A percentile compares a stretch with the other conserved stretches of the same genome.
Evolutionary conservation across 2,888 invertebrate genomes (phyloP).

Genomic region (Drosophila algonquin): DNA sequence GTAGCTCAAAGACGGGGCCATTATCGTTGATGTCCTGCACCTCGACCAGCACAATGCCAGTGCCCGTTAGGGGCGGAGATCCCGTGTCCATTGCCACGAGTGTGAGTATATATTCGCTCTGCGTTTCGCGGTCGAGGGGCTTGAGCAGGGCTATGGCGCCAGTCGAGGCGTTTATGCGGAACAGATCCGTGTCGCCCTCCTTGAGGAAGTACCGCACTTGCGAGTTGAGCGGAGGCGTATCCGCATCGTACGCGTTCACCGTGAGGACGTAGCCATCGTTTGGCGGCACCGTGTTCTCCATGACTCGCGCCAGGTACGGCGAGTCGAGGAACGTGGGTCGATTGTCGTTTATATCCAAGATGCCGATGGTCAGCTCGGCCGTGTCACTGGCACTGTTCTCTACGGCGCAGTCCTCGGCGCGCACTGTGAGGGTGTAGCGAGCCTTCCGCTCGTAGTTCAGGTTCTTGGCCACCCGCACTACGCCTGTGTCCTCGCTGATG

Average conservation of each 20-base stretch:
- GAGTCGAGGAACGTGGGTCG: slow-evolving; percentile 96
- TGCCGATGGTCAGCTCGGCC: slow-evolving; percentile 91
- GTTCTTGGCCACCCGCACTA: slow-evolving; percentile 95
- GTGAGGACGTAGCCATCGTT: slow-evolving; percentile 91
- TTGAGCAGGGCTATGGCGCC: slow-evolving; percentile 94
- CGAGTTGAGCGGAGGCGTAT: slow-evolving; percentile 94
- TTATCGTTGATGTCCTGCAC: slow-evolving; percentile 98
- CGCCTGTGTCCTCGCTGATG: slow-evolving; percentile 95
- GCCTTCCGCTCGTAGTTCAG: slow-evolving; percentile 96
- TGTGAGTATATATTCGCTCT: slow-evolving; percentile 92
- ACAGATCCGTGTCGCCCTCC: slow-evolving; percentile 95
- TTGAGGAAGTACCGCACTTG: slow-evolving; percentile 96
- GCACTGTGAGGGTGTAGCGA: slow-evolving; percentile 92
- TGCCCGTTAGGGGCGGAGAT: slow-evolving; percentile 95
- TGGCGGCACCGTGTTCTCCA: slow-evolving; percentile 95
- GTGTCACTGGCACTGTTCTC: slow-evolving; percentile 88
- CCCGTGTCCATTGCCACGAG: slow-evolving; percentile 98
- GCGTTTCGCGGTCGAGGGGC: slow-evolving; percentile 92
- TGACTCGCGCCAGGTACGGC: slow-evolving; percentile 96
- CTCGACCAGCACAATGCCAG: slow-evolving; percentile 93
- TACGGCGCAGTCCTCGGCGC: slow-evolving; percentile 94
- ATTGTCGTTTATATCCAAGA: slow-evolving; percentile 97
- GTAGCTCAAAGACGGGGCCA: slow-evolving; percentile 93
- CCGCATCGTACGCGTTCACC: slow-evolving; percentile 95
- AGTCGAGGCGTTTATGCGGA: slow-evolving; percentile 95